A percentile compares a stretch with the other conserved stretches of the same genome.
Conservation (phyloP, 2,797 vertebrate species). For the Hyperoplus immaculatus region DNA sequence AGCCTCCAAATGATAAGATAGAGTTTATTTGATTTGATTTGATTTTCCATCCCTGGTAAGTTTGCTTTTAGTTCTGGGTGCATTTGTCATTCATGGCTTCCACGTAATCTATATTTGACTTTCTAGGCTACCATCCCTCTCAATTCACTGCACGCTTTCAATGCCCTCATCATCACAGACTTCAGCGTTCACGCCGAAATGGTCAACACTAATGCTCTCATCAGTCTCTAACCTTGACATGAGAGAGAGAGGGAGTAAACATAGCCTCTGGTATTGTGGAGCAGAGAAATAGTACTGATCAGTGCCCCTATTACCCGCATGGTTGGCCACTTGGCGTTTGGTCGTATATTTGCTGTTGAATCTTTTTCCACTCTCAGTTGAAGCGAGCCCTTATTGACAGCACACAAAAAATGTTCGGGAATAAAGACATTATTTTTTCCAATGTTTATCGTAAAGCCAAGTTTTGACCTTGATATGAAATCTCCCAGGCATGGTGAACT, state of each 20-base stretch:
- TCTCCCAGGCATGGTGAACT: not conserved
- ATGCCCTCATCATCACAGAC: not conserved
- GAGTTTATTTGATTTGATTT: constrained; percentile 12
- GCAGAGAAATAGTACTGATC: constrained; percentile 43
- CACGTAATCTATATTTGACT: not conserved
- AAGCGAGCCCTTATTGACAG: constrained; percentile 56
- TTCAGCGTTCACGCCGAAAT: constrained; percentile 7
- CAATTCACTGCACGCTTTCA: not conserved
- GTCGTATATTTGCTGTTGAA: constrained; percentile 64
- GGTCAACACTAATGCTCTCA: constrained; percentile 9
- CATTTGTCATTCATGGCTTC: constrained; percentile 1
- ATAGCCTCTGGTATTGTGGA: constrained; percentile 34
- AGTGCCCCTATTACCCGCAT: constrained; percentile 50
- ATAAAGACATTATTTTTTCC: constrained; percentile 11
- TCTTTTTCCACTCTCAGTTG: constrained; percentile 51
- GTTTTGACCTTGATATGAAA: constrained; percentile 27
- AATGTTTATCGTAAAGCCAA: not conserved
- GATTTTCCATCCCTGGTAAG: not conserved
- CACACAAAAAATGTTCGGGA: constrained; percentile 39
- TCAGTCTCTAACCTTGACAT: constrained; percentile 58
- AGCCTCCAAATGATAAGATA: constrained; percentile 4
- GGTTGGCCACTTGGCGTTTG: constrained; percentile 39
- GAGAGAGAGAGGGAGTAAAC: constrained; percentile 29
- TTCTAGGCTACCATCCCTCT: not conserved
- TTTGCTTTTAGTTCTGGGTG: not conserved